These are phyloP conservation scores for Aradophagus sp. DNA, from an alignment of 1,140 invertebrate genomes.

Conservation along the genomic window DNA sequence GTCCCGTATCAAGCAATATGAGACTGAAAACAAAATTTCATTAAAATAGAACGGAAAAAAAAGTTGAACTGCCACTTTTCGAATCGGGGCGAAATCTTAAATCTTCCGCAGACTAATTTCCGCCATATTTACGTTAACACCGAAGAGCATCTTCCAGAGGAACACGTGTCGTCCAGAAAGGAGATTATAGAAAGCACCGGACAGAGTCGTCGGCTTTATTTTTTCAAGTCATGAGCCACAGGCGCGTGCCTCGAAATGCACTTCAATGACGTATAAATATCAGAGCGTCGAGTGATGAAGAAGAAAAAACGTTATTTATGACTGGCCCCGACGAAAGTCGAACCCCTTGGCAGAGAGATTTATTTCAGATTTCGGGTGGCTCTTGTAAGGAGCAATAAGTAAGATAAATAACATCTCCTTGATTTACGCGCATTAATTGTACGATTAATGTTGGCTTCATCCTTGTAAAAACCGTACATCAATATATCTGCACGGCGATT, in stretches of 20 bases:
- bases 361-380: constrained; percentile 15
- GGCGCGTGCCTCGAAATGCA: constrained; percentile 45
- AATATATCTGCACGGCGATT: too few species aligned
- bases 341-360: constrained; percentile 15
- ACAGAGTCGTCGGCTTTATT: constrained; percentile 37
- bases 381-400: constrained; percentile 4
- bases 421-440: too few species aligned
- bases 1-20: too few species aligned
- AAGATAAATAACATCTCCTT: too few species aligned
- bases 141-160: constrained; percentile 7
- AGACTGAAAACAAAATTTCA: too few species aligned
- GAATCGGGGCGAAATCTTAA: constrained; percentile 4
- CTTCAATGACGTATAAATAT: constrained; percentile 51
- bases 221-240: constrained; percentile 34
- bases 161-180: constrained; percentile 50
- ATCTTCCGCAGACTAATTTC: constrained; percentile 18
- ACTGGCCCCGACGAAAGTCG: constrained; percentile 21
- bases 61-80: too few species aligned
- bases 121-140: constrained; percentile 38
- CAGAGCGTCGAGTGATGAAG: constrained; percentile 30
- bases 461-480: too few species aligned
- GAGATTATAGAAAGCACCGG: constrained; percentile 36
- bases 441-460: too few species aligned
- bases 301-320: constrained; percentile 44
- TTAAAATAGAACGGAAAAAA: too few species aligned